Evolutionary conservation across 1,140 invertebrate genomes (phyloP).

Genomic region (Neocloeon triangulifer): DNA sequence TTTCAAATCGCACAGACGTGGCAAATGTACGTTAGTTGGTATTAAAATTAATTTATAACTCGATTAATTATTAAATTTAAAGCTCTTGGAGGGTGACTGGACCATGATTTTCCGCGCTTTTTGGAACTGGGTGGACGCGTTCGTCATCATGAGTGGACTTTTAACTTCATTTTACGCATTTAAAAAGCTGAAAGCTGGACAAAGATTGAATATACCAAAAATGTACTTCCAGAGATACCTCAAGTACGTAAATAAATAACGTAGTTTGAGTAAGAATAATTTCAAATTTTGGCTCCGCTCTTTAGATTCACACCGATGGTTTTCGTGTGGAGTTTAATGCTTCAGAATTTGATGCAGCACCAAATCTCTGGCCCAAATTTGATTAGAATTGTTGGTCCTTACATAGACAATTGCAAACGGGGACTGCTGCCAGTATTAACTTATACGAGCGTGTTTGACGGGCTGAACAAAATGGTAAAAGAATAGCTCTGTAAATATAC

Average conservation of each 20-base stretch:
- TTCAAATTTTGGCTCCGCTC: neutral
- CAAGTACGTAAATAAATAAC: neutral
- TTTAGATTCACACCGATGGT: slow-evolving; percentile 1
- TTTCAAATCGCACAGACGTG: neutral
- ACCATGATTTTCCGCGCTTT: neutral
- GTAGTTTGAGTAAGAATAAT: neutral
- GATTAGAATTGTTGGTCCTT: neutral
- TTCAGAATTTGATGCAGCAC: neutral
- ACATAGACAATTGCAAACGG: neutral
- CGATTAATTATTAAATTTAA: too few species aligned
- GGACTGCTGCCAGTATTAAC: neutral
- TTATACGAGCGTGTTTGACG: neutral
- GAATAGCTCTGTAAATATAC: too few species aligned
- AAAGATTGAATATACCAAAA: neutral
- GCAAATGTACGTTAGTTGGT: too few species aligned
- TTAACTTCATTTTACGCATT: neutral
- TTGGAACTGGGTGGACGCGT: slow-evolving; percentile 1
- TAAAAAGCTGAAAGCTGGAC: slow-evolving; percentile 1
- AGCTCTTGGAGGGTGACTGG: neutral
- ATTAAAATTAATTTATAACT: too few species aligned
- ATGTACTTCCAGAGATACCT: slow-evolving; percentile 1
- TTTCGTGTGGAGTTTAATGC: neutral
- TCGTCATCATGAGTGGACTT: slow-evolving; percentile 1
- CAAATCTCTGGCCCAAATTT: neutral
- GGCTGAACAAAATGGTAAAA: slow-evolving; percentile 1